A percentile compares a stretch with the other conserved stretches of the same genome.
Evolutionary conservation across 2,888 invertebrate genomes (phyloP).

Genomic region (Lithophane leautieri): DNA sequence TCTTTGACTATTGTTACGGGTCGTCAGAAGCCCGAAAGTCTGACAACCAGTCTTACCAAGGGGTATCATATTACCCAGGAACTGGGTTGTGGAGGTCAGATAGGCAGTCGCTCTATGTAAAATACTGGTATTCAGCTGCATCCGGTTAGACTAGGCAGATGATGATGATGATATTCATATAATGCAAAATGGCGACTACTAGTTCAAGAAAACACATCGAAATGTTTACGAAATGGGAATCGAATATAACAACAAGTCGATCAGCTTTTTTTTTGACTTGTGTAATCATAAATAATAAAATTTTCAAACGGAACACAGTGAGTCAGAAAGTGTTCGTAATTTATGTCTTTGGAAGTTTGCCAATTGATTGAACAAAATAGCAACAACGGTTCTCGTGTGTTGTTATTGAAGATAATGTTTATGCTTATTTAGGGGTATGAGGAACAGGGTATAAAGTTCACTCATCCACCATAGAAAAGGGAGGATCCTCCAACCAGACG

Average conservation of each 20-base stretch:
- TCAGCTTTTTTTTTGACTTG: constrained; percentile 47
- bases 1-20: too few species aligned
- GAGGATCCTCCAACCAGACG: too few species aligned
- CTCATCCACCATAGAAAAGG: too few species aligned
- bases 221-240: constrained; percentile 27
- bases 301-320: constrained; percentile 69
- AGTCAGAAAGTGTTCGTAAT: constrained; percentile 68
- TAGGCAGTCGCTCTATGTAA: too few species aligned
- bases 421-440: too few species aligned
- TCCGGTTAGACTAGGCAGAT: too few species aligned
- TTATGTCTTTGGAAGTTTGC: constrained; percentile 68
- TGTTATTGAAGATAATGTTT: constrained; percentile 42
- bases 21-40: too few species aligned
- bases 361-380: constrained; percentile 62
- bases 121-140: too few species aligned
- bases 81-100: too few species aligned
- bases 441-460: too few species aligned
- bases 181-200: constrained; percentile 3
- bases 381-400: constrained; percentile 48
- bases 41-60: too few species aligned
- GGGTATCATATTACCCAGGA: too few species aligned
- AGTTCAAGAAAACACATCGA: constrained; percentile 15
- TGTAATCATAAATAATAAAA: constrained; percentile 62
- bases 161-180: neutral
- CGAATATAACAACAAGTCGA: constrained; percentile 41